These are phyloP conservation scores for Campoletis sonorensis DNA, from an alignment of 1,140 invertebrate species.

Conservation along the genomic window DNA sequence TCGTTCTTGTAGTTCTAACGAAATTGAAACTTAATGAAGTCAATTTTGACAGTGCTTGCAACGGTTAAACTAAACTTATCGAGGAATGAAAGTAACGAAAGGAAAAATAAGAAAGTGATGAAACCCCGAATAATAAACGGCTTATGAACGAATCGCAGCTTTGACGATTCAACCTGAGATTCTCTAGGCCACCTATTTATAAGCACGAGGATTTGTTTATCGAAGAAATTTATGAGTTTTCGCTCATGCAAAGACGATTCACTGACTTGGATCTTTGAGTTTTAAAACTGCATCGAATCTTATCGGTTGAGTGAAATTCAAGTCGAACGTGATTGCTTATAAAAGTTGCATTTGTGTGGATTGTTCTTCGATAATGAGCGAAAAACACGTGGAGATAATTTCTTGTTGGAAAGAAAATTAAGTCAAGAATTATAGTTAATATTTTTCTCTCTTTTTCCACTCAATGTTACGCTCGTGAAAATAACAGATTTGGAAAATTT, in stretches of 20 bases:
- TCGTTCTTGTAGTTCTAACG: no score
- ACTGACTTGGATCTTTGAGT: neutral
- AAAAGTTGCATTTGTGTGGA: no score
- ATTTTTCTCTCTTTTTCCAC: neutral
- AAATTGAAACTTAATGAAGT: no score
- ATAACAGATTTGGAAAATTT: neutral
- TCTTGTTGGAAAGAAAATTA: neutral
- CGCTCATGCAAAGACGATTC: neutral
- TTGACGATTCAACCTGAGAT: slow-evolving; percentile 31
- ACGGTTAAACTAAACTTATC: no score
- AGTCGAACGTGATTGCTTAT: no score
- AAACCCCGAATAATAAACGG: no score
- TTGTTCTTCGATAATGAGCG: no score
- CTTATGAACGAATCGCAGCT: slow-evolving; percentile 34
- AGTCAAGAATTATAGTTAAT: no score
- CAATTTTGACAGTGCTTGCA: no score
- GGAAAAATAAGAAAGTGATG: no score
- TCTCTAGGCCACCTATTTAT: slow-evolving; percentile 53
- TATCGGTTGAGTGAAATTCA: neutral
- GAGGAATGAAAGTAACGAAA: no score
- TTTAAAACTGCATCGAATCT: neutral
- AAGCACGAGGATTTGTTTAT: slow-evolving; percentile 50
- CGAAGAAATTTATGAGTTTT: slow-evolving; percentile 43
- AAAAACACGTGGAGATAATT: no score
- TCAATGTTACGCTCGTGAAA: neutral